phyloP scores from a whole-genome alignment of 2,113 vertebrate genomes.

The Zosterops hypoxanthus region DNA sequence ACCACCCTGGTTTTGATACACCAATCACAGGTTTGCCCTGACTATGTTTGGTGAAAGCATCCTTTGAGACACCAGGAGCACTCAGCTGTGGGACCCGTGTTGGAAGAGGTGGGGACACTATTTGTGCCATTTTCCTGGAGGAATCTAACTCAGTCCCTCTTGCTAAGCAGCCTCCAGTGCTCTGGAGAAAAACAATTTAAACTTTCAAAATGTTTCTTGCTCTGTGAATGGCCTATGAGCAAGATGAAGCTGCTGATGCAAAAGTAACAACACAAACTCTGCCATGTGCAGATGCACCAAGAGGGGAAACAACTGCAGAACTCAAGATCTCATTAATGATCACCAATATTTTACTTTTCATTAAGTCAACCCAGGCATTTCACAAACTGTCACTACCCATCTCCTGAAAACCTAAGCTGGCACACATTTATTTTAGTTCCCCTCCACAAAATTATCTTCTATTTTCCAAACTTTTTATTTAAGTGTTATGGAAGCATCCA shows the following conservation, averaged over 20 bases:
- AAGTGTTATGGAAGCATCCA: background rate
- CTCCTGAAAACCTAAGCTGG: background rate
- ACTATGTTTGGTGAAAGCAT: background rate
- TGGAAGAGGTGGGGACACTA: accelerated
- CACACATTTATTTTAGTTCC: background rate
- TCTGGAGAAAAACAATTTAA: background rate
- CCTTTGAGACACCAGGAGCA: background rate
- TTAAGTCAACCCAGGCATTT: background rate
- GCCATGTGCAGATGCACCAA: accelerated
- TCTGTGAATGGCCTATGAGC: background rate
- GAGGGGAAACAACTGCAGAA: accelerated
- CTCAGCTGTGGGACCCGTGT: accelerated
- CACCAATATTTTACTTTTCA: background rate
- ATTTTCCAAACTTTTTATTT: background rate
- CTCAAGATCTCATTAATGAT: background rate
- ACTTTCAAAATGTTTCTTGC: accelerated
- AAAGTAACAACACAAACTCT: background rate
- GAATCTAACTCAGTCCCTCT: background rate
- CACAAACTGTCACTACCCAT: background rate
- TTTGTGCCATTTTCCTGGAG: background rate
- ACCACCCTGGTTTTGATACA: background rate
- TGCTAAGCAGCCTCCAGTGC: background rate
- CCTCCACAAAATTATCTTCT: background rate
- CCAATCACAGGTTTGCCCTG: background rate
- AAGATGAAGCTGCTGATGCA: background rate